Evolutionary conservation across 2,797 vertebrate species (phyloP).

Genomic region (Diplodus puntazzo): DNA sequence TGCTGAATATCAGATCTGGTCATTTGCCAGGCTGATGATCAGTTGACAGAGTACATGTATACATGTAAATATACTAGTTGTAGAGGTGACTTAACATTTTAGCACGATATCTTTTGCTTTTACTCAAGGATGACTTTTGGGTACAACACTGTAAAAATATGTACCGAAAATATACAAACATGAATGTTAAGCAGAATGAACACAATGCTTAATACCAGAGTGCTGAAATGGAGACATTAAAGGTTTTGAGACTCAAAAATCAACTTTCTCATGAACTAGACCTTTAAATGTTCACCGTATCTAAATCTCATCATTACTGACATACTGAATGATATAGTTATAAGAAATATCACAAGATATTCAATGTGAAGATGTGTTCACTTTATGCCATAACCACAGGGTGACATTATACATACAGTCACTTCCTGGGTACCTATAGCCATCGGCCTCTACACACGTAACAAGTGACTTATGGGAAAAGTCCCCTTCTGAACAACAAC

Average conservation of each 20-base stretch:
- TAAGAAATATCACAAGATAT: background rate
- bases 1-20: too few species aligned
- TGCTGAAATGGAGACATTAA: background rate
- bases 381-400: conserved; percentile 56
- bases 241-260: too few species aligned
- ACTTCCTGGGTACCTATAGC: background rate
- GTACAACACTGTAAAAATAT: background rate
- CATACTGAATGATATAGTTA: background rate
- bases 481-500: background rate
- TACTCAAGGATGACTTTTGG: too few species aligned
- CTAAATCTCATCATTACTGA: background rate
- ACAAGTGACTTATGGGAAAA: conserved; percentile 2
- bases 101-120: too few species aligned
- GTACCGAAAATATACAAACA: background rate
- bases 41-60: too few species aligned
- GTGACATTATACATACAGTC: conserved; percentile 9
- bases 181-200: background rate
- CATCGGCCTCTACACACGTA: background rate
- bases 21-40: too few species aligned
- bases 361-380: background rate
- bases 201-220: background rate
- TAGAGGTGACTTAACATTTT: too few species aligned
- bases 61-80: too few species aligned
- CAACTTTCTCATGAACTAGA: too few species aligned
- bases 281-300: background rate